Evolutionary conservation across 2,797 vertebrate genomes (phyloP), one percentile per base, ranked within the genome.

Genomic region (Clarias platycephalus): DNA sequence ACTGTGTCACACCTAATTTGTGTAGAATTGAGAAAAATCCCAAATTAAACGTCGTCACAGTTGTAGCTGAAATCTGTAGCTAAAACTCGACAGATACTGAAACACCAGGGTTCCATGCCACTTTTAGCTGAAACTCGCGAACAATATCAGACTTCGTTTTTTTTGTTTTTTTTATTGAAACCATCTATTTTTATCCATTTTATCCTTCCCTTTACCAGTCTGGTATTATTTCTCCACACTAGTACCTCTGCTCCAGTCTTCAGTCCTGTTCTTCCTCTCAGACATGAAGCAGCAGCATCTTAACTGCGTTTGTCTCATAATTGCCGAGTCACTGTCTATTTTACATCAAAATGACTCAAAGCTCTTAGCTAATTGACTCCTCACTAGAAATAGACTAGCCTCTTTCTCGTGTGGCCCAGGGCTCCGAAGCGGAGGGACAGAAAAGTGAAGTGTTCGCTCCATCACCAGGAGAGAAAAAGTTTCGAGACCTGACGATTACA

Each of bases 361-460:
- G 84, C 71, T 75, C 6, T 85, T 80, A 12, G 49, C 66, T 72
- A 76, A 84, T 70, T 81, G 83, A 86, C 80, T 87, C 83, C 37
- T 55, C 16, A 31, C 85, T 75, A 82, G 77, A 87, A 83, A 26
- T 72, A 66, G 26, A 80, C 40, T 81, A 81, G 86, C 68, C 55
- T 55, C 70, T 84, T 87, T 83, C 84, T 72, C 58, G 62, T 71
- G 60, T 76, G 44, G 81, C 79, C 58, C 80, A 16, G 18, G 28
- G 44, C 80, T 81, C 20, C 20, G 37, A 64, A 57, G 49, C 49
- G 22, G 44, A 6, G 26, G 24, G 20, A n/a, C 44, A 34, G 64
- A 66, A 55, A 57, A 67, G 44, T 8, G 20, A 57, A 67, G 44
- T 8, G 20, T n/a, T 57, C 10, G 18, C 49, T 55, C 63, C 22